Evolutionary conservation across 1,140 invertebrate species (phyloP).

Genomic region (Drosophila lacteicornis): DNA sequence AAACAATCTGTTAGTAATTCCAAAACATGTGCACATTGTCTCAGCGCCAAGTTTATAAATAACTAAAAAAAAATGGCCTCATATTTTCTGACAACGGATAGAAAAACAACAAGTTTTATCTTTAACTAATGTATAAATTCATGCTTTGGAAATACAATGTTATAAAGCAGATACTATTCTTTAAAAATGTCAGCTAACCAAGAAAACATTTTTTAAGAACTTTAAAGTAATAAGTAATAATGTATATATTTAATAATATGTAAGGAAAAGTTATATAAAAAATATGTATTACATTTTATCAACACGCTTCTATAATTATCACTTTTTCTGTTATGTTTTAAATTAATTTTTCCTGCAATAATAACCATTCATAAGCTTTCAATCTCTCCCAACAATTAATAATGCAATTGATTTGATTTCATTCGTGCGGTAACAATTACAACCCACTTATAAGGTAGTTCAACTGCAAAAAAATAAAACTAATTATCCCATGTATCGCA

Average conservation of each 20-base stretch:
- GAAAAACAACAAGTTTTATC: background rate
- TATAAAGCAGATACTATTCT: background rate
- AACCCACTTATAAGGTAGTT: conserved; percentile 23
- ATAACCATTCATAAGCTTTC: background rate
- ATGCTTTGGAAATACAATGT: background rate
- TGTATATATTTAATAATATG: too few relatives aligned
- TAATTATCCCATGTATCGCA: conserved; percentile 9
- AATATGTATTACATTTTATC: background rate
- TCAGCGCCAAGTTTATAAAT: background rate
- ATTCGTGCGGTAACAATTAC: conserved; percentile 23
- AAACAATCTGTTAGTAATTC: conserved; percentile 11
- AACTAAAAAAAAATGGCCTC: conserved; percentile 9
- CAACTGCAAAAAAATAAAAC: conserved; percentile 18
- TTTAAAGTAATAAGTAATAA: too few relatives aligned
- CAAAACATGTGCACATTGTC: conserved; percentile 8
- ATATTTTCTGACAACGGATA: background rate
- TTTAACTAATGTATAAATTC: background rate
- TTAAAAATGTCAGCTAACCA: background rate
- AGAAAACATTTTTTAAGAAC: background rate
- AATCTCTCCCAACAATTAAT: background rate
- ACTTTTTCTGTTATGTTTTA: too few relatives aligned
- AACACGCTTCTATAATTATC: background rate
- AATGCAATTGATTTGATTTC: conserved; percentile 1
- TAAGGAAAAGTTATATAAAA: too few relatives aligned
- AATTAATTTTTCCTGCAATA: too few relatives aligned